A percentile compares a stretch with the other conserved stretches of the same genome.
phyloP scores from a whole-genome alignment of 2,797 vertebrate species.

The Myotis vivesi region DNA sequence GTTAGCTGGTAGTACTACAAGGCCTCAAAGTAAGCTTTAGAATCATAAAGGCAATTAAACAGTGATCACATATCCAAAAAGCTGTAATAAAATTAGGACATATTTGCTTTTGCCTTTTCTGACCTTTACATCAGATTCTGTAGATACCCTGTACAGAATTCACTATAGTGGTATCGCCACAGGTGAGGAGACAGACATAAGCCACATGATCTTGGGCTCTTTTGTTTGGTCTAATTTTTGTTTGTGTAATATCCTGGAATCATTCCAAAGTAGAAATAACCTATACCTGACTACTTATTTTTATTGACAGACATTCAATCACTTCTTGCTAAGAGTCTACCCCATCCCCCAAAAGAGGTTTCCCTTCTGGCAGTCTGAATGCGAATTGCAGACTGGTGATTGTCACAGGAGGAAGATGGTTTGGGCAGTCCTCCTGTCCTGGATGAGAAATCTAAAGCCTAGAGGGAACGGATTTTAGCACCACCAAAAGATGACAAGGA shows the following conservation, averaged over 20 bases:
- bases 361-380: neutral
- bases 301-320: neutral
- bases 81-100: neutral
- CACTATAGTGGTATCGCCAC: neutral
- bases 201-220: neutral
- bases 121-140: neutral
- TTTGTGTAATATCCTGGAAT: neutral
- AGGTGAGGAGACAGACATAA: neutral
- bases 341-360: neutral
- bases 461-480: neutral
- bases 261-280: neutral
- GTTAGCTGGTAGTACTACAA: conserved; percentile 65
- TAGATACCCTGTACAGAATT: neutral
- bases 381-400: neutral
- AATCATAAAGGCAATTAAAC: neutral
- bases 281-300: neutral
- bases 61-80: neutral
- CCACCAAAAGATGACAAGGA: neutral
- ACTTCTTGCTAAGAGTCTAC: neutral
- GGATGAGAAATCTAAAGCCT: neutral
- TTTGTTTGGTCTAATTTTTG: neutral
- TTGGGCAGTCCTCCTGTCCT: too few species aligned
- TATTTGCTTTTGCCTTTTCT: neutral
- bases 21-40: neutral
- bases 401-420: neutral